A percentile compares a stretch with the other conserved stretches of the same genome.
phyloP scores from a whole-genome alignment of 2,888 invertebrate species.

The Agonopterix heracliana region DNA sequence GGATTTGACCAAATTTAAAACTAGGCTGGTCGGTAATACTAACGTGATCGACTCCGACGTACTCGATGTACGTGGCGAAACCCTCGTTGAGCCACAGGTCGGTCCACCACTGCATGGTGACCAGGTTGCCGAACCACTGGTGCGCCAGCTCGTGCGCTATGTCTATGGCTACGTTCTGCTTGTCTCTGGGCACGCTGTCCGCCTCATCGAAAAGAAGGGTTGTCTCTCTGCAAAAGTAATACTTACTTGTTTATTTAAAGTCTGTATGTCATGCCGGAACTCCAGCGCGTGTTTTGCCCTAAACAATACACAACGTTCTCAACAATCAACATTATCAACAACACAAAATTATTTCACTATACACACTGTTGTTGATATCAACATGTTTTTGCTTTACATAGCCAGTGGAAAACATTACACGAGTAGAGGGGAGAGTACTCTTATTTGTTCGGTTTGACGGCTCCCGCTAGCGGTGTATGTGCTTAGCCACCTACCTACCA shows the following conservation, averaged over 20 bases:
- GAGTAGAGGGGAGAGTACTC: no score
- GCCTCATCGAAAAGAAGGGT: conserved; percentile 75
- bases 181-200: conserved; percentile 64
- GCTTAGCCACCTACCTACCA: no score
- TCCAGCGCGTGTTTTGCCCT: no score
- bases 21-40: conserved; percentile 69
- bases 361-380: no score
- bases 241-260: not conserved
- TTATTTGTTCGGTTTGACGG: no score
- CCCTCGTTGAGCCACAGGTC: conserved; percentile 84
- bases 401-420: no score
- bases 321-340: no score
- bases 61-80: conserved; percentile 80
- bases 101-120: conserved; percentile 83
- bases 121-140: conserved; percentile 85
- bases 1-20: conserved; percentile 73
- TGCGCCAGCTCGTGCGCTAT: conserved; percentile 83
- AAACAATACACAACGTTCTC: no score
- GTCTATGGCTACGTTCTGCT: conserved; percentile 72
- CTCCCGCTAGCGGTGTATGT: no score
- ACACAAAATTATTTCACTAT: no score
- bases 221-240: conserved; percentile 67
- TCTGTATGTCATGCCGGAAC: no score
- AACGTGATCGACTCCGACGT: conserved; percentile 71
- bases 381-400: no score